Evolutionary conservation across 2,888 invertebrate species (phyloP).

Genomic region (Ormyrus pomaceus): DNA sequence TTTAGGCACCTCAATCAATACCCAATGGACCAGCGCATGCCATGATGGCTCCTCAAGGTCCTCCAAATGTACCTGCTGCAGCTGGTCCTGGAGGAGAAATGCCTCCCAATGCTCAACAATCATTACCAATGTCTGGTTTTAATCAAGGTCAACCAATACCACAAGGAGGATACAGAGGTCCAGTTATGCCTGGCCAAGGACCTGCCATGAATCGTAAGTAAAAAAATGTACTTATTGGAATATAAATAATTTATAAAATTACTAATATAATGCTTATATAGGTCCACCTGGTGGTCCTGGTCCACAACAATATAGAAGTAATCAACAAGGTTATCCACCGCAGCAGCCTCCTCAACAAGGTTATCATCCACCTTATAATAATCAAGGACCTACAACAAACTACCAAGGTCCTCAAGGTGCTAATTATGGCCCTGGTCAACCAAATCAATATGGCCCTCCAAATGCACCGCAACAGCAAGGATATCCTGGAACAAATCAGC

Average conservation of each 20-base stretch:
- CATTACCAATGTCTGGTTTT: slow-evolving; percentile 72
- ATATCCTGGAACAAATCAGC: slow-evolving; percentile 81
- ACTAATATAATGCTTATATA: slow-evolving; percentile 34
- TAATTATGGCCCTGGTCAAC: slow-evolving; percentile 76
- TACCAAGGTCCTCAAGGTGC: slow-evolving; percentile 81
- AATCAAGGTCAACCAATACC: slow-evolving; percentile 74
- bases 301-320: slow-evolving; percentile 77
- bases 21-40: slow-evolving; percentile 74
- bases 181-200: slow-evolving; percentile 78
- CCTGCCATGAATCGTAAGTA: slow-evolving; percentile 74
- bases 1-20: slow-evolving; percentile 79
- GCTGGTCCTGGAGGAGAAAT: slow-evolving; percentile 71
- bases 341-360: slow-evolving; percentile 83
- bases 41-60: slow-evolving; percentile 75
- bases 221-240: background rate
- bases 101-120: slow-evolving; percentile 72
- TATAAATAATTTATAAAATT: slow-evolving; percentile 10
- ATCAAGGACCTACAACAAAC: slow-evolving; percentile 78
- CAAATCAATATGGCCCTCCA: slow-evolving; percentile 81
- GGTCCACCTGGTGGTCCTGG: slow-evolving; percentile 78
- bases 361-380: slow-evolving; percentile 77
- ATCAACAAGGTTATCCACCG: slow-evolving; percentile 79
- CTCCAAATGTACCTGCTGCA: slow-evolving; percentile 71
- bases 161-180: slow-evolving; percentile 77
- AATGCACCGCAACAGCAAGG: slow-evolving; percentile 80